Base-by-base conservation (phyloP, 2,888 invertebrate genomes). In the Oligia latruncula region DNA sequence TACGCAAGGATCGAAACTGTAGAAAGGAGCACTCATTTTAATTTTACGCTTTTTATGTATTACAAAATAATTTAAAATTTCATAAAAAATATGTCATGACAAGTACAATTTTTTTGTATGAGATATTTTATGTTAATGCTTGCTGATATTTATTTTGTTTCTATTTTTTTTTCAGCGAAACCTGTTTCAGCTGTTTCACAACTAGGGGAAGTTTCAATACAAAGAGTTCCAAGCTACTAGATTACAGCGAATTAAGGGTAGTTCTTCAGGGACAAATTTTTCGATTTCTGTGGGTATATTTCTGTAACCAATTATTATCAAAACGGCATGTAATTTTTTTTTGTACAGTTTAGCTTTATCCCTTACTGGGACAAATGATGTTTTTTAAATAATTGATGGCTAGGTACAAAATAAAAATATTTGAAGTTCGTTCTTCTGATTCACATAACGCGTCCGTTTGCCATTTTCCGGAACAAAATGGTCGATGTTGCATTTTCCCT, bases 1-100 rank as follows among this genome's bases (percentile, higher is more conserved):
- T 5, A 96, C 95, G 90, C 96, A 97, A 3, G 96, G 96, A 74
- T 96, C 96, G 70, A 92, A 96, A 87, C 96, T 97, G 88, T 96
- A 97, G 85, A 95, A 95, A 2, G 96, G 95, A 87, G 96, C 96
- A 92, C 96, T 96, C 96, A 96, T 96, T 94, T 93, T 92, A 74
- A 85, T 89, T 90, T 89, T 89, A 52, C 91, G 70, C 71, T 90
- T 92, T 92, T 91, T 94, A 88, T 85, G 46, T 91, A 80, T 79
- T 77, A 78, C 11, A 78, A 77, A 80, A 77, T 64, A 72, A 74
- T 58, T 82, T 29, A 65, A 78, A 77, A 77, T 81, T 80, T 82
- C 68, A 77, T 81, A 70, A 29, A 71, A 77, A 60, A 55, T 66
- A 29, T 72, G 49, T 67, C 62, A 58, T 85, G 76, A 60, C 76